Percentiles rank a stretch among this genome's conserved stretches.
Evolutionary conservation across 2,113 vertebrate species (phyloP).

Genomic region (Rhabdomys dilectus): DNA sequence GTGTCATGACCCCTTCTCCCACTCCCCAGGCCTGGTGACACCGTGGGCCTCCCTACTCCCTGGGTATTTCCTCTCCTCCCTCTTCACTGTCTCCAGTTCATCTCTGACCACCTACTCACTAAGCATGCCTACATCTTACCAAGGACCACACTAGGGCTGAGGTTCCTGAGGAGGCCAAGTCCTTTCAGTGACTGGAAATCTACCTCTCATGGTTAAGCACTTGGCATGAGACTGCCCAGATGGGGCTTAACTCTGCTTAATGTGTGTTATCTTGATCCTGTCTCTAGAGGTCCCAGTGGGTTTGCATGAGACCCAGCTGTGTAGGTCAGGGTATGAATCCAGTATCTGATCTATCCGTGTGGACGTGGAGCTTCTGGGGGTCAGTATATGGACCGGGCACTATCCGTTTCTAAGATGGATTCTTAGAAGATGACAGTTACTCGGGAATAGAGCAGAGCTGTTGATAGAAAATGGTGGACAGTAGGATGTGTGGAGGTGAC

Average conservation of each 20-base stretch:
- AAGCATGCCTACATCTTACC: neutral
- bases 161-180: neutral
- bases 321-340: neutral
- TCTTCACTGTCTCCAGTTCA: neutral
- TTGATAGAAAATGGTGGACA: neutral
- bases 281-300: neutral
- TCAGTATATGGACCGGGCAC: rapidly evolving
- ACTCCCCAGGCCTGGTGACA: neutral
- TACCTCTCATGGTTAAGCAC: neutral
- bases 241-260: neutral
- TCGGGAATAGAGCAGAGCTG: neutral
- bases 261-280: neutral
- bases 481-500: rapidly evolving
- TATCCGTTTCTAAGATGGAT: neutral
- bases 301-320: neutral
- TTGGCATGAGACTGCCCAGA: neutral
- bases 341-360: no score
- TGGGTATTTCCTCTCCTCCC: neutral
- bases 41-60: neutral
- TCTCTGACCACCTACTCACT: neutral
- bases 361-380: neutral
- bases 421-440: neutral
- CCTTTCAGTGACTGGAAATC: neutral
- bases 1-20: neutral
- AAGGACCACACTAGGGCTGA: neutral